These are phyloP conservation scores for Tragelaphus buxtoni DNA, from an alignment of 2,113 vertebrate species.

Conservation along the genomic window DNA sequence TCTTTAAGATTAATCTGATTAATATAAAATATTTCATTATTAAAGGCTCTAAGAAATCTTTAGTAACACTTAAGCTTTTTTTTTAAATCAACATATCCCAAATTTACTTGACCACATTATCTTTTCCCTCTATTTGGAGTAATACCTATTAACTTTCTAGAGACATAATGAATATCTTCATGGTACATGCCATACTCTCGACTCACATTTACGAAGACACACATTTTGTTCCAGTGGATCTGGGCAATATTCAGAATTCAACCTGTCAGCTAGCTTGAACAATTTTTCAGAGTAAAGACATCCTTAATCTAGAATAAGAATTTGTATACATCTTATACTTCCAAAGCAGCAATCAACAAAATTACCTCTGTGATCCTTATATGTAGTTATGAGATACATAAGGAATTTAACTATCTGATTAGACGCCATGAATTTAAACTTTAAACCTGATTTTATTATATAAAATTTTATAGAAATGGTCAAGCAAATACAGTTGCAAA, in stretches of 20 bases:
- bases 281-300: conserved; percentile 37
- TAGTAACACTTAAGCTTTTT: conserved; percentile 3
- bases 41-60: not conserved
- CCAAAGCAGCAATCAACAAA: conserved; percentile 21
- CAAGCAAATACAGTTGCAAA: conserved; percentile 18
- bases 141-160: not conserved
- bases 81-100: not conserved
- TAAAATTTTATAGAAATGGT: not conserved
- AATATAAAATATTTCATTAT: not conserved
- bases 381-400: not conserved
- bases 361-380: not conserved
- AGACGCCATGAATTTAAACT: not conserved
- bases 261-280: conserved; percentile 39
- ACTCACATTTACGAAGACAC: conserved; percentile 64
- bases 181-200: not conserved
- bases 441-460: conserved; percentile 9
- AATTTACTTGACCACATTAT: not conserved
- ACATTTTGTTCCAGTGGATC: conserved; percentile 50
- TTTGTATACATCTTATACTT: not conserved
- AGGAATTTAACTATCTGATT: conserved; percentile 31
- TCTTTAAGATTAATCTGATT: not conserved
- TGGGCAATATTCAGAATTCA: conserved; percentile 58
- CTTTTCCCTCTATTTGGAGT: not conserved
- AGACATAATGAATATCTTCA: not conserved
- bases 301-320: not conserved